A percentile compares a stretch with the other conserved stretches of the same genome.
These are phyloP conservation scores for Rallus limicola DNA, from an alignment of 2,113 vertebrate genomes.

Conservation along the genomic window DNA sequence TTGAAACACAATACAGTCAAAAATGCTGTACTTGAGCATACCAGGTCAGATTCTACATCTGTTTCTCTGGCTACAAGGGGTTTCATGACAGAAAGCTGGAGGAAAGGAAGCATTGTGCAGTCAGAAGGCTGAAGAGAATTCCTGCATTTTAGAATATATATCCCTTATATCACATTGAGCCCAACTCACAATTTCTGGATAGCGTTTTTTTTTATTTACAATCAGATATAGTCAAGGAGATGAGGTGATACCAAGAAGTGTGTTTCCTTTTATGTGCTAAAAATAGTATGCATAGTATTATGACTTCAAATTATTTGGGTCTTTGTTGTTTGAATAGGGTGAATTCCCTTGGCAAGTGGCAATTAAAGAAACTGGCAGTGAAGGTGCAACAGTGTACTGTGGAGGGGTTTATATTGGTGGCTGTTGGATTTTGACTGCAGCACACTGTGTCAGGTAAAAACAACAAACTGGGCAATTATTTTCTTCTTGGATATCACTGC, in stretches of 20 bases:
- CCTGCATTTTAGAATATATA: not conserved
- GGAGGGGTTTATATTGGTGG: conserved; percentile 92
- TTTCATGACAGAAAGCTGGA: not conserved
- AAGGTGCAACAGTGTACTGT: conserved; percentile 75
- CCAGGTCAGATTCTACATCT: not conserved
- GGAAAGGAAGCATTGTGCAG: not conserved
- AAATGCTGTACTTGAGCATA: not conserved
- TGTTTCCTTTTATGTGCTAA: not conserved
- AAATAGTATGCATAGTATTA: not conserved
- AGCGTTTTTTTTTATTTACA: not conserved
- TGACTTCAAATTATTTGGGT: not conserved
- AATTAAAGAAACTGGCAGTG: conserved; percentile 69
- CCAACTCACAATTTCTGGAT: not conserved
- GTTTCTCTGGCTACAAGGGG: not conserved
- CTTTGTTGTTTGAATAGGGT: conserved; percentile 75
- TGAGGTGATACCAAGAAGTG: not conserved
- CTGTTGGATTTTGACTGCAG: conserved; percentile 94
- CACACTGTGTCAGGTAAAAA: conserved; percentile 91
- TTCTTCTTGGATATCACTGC: not conserved
- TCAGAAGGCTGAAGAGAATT: not conserved
- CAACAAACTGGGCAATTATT: not conserved
- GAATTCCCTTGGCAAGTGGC: conserved; percentile 96
- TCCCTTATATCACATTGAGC: not conserved
- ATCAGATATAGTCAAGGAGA: not conserved
- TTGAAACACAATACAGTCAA: not conserved